Evolutionary conservation across 2,113 vertebrate genomes (phyloP).

Genomic region (Onychostruthus taczanowskii): DNA sequence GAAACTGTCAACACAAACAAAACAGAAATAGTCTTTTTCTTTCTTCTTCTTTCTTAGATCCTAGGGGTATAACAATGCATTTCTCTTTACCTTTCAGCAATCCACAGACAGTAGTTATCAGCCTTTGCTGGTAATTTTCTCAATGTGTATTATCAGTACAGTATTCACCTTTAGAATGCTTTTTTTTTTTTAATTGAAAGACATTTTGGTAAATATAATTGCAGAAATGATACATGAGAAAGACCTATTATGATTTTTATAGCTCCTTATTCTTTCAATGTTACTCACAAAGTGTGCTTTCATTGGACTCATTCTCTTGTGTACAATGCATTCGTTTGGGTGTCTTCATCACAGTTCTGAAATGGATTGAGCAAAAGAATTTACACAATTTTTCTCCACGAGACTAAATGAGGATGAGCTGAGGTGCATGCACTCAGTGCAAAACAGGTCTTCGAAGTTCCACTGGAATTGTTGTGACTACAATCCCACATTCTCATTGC

Average conservation of each 20-base stretch:
- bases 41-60: background rate
- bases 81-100: background rate
- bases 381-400: background rate
- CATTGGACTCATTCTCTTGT: background rate
- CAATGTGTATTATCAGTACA: background rate
- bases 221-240: background rate
- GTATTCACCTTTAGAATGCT: background rate
- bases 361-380: background rate
- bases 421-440: background rate
- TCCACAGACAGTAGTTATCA: background rate
- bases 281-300: background rate
- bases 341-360: background rate
- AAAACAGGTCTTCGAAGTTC: background rate
- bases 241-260: background rate
- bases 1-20: slow-evolving; percentile 5
- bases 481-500: background rate
- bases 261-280: background rate
- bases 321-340: background rate
- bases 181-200: background rate
- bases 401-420: background rate
- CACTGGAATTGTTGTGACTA: background rate
- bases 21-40: background rate
- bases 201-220: background rate
- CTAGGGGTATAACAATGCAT: background rate
- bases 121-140: background rate